These are phyloP conservation scores for Galaxea fascicularis DNA, from an alignment of 92 coral and sea anemone species.

Conservation along the genomic window DNA sequence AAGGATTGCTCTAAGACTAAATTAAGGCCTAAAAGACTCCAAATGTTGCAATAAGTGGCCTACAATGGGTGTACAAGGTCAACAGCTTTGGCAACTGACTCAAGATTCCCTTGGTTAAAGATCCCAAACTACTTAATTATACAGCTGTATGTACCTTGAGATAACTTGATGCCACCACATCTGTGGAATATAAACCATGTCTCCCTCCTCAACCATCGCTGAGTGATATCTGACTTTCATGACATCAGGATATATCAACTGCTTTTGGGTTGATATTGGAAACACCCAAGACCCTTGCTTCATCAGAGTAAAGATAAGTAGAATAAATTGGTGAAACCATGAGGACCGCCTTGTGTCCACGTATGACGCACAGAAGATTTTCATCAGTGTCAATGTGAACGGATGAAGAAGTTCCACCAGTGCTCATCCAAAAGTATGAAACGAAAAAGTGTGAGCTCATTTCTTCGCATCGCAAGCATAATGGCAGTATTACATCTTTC, in stretches of 20 bases:
- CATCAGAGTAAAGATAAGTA: conserved; percentile 80
- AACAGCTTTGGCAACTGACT: no score
- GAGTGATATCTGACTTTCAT: conserved; percentile 82
- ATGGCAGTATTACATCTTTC: conserved; percentile 84
- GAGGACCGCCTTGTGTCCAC: conserved; percentile 85
- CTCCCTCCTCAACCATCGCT: conserved; percentile 92
- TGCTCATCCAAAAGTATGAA: conserved; percentile 97
- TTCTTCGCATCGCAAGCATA: conserved; percentile 95
- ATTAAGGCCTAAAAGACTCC: no score
- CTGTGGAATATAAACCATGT: conserved; percentile 92
- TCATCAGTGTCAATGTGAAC: conserved; percentile 98
- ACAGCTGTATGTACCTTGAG: conserved; percentile 87
- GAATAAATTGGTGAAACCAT: conserved; percentile 95
- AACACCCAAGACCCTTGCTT: conserved; percentile 79
- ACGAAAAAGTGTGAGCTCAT: conserved; percentile 94
- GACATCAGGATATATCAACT: conserved; percentile 90
- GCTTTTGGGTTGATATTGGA: conserved; percentile 90
- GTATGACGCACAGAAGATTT: conserved; percentile 88
- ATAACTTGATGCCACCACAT: conserved; percentile 99
- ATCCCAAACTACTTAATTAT: no score
- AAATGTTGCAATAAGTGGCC: no score
- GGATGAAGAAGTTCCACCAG: conserved; percentile 90
- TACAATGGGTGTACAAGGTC: no score
- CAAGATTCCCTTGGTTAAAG: no score
- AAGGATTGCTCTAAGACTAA: no score